Evolutionary conservation across 1,140 invertebrate genomes (phyloP).

Genomic region (Wasmannia auropunctata): DNA sequence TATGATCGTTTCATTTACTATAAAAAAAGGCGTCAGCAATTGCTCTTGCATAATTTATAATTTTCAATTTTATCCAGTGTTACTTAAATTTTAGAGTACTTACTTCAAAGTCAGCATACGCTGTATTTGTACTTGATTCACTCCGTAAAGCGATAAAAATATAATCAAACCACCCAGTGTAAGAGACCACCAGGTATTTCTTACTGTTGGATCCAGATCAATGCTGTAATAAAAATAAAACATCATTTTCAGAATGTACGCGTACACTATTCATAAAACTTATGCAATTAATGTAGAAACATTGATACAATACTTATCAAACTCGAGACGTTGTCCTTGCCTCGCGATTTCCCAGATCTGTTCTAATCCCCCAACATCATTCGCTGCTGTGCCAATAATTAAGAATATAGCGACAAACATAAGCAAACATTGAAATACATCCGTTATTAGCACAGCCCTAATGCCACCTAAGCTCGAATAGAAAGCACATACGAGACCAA

Average conservation of each 20-base stretch:
- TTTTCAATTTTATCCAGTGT: not conserved
- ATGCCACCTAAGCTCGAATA: no score
- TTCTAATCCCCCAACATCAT: no score
- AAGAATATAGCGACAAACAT: no score
- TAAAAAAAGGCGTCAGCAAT: not conserved
- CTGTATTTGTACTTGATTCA: constrained; percentile 96
- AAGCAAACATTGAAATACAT: no score
- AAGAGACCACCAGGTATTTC: constrained; percentile 92
- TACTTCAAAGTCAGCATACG: constrained; percentile 91
- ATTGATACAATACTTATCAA: no score
- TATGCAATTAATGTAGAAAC: not conserved
- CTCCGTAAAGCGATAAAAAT: constrained; percentile 92
- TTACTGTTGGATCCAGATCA: constrained; percentile 88
- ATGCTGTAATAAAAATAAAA: constrained; percentile 83
- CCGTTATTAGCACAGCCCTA: no score
- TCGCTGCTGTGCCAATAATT: no score
- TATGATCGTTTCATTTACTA: no score
- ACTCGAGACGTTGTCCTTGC: no score
- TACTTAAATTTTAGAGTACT: constrained; percentile 22
- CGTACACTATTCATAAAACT: no score
- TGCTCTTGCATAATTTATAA: not conserved
- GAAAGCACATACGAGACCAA: no score
- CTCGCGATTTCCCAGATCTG: no score
- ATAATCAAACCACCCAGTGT: constrained; percentile 91
- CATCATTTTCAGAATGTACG: not conserved